Conservation (phyloP, 1,140 invertebrate species). For the Heliconius hewitsoni region DNA sequence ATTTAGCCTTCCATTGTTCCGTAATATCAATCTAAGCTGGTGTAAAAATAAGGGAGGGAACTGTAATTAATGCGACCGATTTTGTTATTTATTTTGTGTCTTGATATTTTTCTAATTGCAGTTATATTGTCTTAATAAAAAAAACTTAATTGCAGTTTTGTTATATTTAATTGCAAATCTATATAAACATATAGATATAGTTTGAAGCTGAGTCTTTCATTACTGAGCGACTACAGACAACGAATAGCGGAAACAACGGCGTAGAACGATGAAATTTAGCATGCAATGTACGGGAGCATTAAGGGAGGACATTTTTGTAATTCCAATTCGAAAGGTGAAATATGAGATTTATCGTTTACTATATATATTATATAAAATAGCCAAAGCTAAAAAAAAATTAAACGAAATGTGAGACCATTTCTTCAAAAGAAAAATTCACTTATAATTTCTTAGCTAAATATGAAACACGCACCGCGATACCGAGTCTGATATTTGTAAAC, state of each 20-base stretch:
- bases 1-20: conserved; percentile 18
- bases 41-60: neutral
- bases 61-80: neutral
- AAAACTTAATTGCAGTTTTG: too few species aligned
- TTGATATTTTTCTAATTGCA: neutral
- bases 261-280: too few species aligned
- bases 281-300: too few species aligned
- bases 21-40: neutral
- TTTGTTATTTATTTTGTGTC: neutral
- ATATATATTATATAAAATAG: neutral
- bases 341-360: neutral
- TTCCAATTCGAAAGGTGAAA: too few species aligned
- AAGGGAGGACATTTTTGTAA: too few species aligned
- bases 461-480: neutral
- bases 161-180: too few species aligned
- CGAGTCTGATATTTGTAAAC: neutral
- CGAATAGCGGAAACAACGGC: too few species aligned
- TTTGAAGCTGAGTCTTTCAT: too few species aligned
- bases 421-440: neutral
- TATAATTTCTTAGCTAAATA: neutral
- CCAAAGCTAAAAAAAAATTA: neutral
- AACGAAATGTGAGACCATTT: neutral
- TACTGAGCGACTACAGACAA: too few species aligned
- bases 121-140: too few species aligned
- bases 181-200: too few species aligned